A percentile compares a stretch with the other conserved stretches of the same genome.
Evolutionary conservation across 2,113 vertebrate genomes (phyloP).

Genomic region (Regulus satrapa): DNA sequence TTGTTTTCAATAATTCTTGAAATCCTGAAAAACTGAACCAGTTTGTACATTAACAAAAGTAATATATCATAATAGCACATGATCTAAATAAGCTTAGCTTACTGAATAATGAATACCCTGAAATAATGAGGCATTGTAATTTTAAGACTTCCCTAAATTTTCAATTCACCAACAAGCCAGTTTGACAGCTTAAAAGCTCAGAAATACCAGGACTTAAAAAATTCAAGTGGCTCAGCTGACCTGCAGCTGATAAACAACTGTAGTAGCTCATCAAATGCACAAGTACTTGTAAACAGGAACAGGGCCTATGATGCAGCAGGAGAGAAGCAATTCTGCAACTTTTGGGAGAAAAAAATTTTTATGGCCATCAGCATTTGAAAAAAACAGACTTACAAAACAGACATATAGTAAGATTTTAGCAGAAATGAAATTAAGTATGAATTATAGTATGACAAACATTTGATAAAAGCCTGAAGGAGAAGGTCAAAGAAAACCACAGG

Average conservation of each 20-base stretch:
- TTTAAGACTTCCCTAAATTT: neutral
- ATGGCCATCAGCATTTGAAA: neutral
- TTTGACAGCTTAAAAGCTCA: neutral
- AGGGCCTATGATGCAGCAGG: accelerated
- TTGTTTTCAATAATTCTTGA: neutral
- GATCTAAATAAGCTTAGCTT: neutral
- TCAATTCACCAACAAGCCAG: neutral
- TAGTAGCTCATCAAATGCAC: neutral
- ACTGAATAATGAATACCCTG: neutral
- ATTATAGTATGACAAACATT: neutral
- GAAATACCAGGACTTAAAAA: neutral
- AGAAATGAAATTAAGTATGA: neutral
- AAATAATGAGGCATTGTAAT: neutral
- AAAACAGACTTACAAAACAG: no score
- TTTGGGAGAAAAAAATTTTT: neutral
- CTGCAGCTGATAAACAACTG: neutral
- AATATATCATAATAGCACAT: neutral
- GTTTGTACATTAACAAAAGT: neutral
- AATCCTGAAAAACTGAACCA: neutral
- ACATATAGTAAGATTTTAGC: neutral
- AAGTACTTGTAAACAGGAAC: neutral
- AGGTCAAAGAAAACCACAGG: neutral
- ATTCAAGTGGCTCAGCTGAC: neutral
- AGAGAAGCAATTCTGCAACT: neutral
- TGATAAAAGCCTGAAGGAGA: neutral